phyloP scores from a whole-genome alignment of 2,797 vertebrate genomes.

The Syncerus caffer region DNA sequence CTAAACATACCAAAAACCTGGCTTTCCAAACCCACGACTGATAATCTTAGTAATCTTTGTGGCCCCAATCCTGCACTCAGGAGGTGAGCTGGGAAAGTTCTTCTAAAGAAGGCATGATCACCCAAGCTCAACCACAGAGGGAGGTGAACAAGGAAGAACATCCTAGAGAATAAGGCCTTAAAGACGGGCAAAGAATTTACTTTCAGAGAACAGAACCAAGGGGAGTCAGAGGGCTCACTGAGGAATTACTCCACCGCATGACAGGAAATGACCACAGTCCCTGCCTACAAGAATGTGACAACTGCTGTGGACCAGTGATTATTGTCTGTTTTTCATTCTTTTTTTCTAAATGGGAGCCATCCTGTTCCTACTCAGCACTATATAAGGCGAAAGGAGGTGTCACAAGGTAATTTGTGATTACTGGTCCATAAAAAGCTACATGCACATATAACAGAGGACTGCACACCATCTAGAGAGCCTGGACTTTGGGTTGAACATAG shows the following conservation, averaged over 20 bases:
- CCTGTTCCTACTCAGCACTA: background rate
- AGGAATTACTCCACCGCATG: background rate
- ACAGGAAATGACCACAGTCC: background rate
- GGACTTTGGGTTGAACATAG: background rate
- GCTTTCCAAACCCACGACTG: background rate
- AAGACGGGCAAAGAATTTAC: background rate
- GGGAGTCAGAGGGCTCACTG: background rate
- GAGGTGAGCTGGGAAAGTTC: background rate
- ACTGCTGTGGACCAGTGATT: background rate
- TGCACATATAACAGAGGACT: background rate
- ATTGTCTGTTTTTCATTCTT: background rate
- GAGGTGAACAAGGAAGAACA: background rate
- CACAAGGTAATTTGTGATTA: background rate
- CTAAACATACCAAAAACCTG: background rate
- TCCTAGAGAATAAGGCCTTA: background rate
- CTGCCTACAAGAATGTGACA: constrained; percentile 9
- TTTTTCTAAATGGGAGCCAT: background rate
- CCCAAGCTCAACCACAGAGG: background rate
- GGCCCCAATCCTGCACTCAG: background rate
- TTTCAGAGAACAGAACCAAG: background rate
- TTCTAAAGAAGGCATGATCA: background rate
- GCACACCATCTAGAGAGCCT: background rate
- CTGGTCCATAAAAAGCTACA: background rate
- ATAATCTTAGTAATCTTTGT: background rate
- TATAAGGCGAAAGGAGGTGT: background rate